Conservation (phyloP, 2,888 invertebrate species). For the Torymus aiolomorphi region DNA sequence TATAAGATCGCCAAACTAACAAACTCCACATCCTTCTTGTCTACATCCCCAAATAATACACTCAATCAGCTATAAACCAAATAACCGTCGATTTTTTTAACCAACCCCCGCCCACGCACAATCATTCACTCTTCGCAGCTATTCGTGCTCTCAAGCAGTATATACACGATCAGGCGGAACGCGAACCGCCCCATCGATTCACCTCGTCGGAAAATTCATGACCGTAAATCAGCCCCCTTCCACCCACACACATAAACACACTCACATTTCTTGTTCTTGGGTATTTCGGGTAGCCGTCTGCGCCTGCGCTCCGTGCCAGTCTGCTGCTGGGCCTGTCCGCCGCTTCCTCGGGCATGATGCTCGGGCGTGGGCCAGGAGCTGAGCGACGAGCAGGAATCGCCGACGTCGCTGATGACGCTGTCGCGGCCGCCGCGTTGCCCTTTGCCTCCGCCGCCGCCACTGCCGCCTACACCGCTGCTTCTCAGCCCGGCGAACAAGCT, state of each 20-base stretch:
- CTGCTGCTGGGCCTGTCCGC: slow-evolving; percentile 55
- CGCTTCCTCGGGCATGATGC: slow-evolving; percentile 64
- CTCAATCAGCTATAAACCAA: too few species aligned
- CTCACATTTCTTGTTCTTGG: slow-evolving; percentile 92
- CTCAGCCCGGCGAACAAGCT: slow-evolving; percentile 74
- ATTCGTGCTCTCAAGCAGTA: too few species aligned
- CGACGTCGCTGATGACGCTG: slow-evolving; percentile 72
- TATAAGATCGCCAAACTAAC: too few species aligned
- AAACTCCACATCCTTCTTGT: too few species aligned
- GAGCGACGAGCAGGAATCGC: slow-evolving; percentile 70
- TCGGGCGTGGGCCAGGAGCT: slow-evolving; percentile 73
- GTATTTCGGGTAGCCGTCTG: slow-evolving; percentile 92
- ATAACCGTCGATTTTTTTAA: too few species aligned
- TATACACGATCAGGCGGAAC: too few species aligned
- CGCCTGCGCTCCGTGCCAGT: slow-evolving; percentile 80
- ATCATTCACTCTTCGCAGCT: too few species aligned
- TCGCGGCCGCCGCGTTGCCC: slow-evolving; percentile 67
- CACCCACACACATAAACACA: background rate
- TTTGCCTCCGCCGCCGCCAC: slow-evolving; percentile 38
- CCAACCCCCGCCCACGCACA: too few species aligned
- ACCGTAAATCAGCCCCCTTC: too few species aligned
- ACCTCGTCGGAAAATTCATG: too few species aligned
- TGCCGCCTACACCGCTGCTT: slow-evolving; percentile 65
- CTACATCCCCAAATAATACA: too few species aligned
- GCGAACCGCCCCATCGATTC: too few species aligned